Evolutionary conservation across 2,113 vertebrate genomes (phyloP), one percentile per base, ranked within the genome.

Genomic region (Egretta garzetta): DNA sequence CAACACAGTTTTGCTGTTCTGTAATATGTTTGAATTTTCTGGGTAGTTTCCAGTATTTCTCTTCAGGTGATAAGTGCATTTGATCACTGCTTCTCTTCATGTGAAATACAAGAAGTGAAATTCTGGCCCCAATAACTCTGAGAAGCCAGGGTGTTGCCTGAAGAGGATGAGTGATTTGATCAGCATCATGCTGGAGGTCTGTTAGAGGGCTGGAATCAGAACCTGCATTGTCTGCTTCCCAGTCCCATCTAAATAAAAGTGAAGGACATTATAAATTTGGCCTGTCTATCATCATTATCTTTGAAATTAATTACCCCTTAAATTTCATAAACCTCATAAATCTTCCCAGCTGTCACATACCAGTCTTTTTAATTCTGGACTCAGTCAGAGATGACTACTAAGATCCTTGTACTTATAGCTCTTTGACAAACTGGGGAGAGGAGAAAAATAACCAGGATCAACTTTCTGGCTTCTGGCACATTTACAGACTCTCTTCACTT

Each of bases 381-480:
- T 93, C 86, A 89, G 63, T 71, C 96, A 66, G 89, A 97, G 80
- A 92, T 45, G 80, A 95, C 81, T 79, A 86, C 35, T 26, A 59
- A 86, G 81, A 39, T 91, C 72, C 73, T 67, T 94, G 53, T 94
- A 95, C 85, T 97, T 90, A 89, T 0, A 92, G 53, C 24, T 90
- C 80, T 92, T 84, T 41, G 85, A 79, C 53, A 88, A 92, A 94
- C 77, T 24, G 15, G 8, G 20, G n/a, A 68, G 43, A 55, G 70
- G 10, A 76, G 33, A 72, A 81, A 75, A 86, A 91, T 52, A 77
- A 77, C 26, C 22, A 58, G 19, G 59, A 60, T 53, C 91, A 88
- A 33, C 88, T 92, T 96, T 63, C 58, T 56, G 60, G 35, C 80
- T 95, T 80, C 76, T 94, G 85, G 87, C 77, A 96, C 33, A 81